Evolutionary conservation across 2,888 invertebrate species (phyloP), one percentile per base, ranked within the genome.

Genomic region (Nycteola revayana): DNA sequence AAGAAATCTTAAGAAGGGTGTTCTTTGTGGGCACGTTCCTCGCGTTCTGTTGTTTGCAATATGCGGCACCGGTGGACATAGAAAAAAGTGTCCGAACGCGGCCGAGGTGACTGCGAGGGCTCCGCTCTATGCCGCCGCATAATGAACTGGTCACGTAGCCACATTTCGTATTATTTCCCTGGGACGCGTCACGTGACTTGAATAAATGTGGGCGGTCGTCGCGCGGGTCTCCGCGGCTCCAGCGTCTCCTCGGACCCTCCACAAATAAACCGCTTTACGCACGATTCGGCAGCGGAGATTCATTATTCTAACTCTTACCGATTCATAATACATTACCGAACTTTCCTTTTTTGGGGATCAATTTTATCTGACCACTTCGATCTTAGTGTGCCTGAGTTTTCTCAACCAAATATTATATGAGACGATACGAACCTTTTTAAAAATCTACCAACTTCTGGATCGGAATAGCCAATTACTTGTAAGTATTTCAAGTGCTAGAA

Each of bases 161-260:
- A 81, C 87, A 89, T 89, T 89, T 86, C 88, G 86, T 87, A 88
- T 89, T 89, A 89, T 89, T 88, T 88, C 84, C 83, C 80, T 80
- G 79, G 86, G 87, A 84, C 84, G 78, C 71, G 70, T 79, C 85
- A 75, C 87, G 88, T 86, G 87, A 87, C 88, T 71, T 68, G 87
- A 87, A 87, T 87, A 86, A 86, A 80, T 72, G 69, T 67, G 66
- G 63, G 66, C 64, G 70, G 66, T 54, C 58, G 66, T 56, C 48
- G 66, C 61, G 63, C 70, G 66, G 64, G 66, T 64, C 73, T 64
- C 54, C 68, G 62, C 65, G 63, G 64, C 67, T 62, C 66, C 65
- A 64, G 66, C 66, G 68, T 70, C 73, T 73, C 64, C 75, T 75
- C 68, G 76, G 83, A 83, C 83, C 85, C 84, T 88, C 80, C 75